These are phyloP conservation scores for Asarcornis scutulata DNA, from an alignment of 2,113 vertebrate genomes.

Conservation along the genomic window DNA sequence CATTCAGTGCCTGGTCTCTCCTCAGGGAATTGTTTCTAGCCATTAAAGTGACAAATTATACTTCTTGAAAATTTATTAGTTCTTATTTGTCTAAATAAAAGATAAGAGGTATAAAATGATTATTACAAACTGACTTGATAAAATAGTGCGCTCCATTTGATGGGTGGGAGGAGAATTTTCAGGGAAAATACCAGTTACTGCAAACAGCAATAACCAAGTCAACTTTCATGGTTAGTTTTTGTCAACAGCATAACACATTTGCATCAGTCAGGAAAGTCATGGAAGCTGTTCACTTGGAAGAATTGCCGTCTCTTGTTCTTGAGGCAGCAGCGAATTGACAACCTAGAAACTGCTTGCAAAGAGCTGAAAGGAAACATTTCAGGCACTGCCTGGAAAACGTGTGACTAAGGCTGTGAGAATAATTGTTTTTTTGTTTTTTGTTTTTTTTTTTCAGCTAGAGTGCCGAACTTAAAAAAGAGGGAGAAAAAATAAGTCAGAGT, in stretches of 20 bases:
- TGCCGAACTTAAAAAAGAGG: slow-evolving; percentile 65
- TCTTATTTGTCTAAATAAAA: neutral
- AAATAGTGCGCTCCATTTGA: neutral
- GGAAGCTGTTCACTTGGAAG: slow-evolving; percentile 67
- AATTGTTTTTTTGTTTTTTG: slow-evolving; percentile 45
- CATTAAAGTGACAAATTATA: neutral
- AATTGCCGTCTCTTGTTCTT: slow-evolving; percentile 61
- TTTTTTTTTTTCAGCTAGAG: slow-evolving; percentile 58
- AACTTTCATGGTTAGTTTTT: slow-evolving; percentile 60
- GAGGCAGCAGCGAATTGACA: slow-evolving; percentile 67
- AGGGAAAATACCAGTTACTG: slow-evolving; percentile 44
- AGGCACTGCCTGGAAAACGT: slow-evolving; percentile 64
- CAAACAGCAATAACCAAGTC: slow-evolving; percentile 54
- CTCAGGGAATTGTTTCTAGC: neutral
- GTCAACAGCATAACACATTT: slow-evolving; percentile 66
- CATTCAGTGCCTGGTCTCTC: neutral
- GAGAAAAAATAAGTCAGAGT: slow-evolving; percentile 63
- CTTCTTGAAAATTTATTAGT: neutral
- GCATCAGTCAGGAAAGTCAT: slow-evolving; percentile 63
- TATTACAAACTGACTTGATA: neutral
- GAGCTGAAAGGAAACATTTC: slow-evolving; percentile 71
- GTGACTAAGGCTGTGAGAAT: slow-evolving; percentile 73
- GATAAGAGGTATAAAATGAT: neutral
- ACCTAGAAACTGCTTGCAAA: slow-evolving; percentile 69
- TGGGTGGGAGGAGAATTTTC: slow-evolving; percentile 28